phyloP scores from a whole-genome alignment of 2,888 invertebrate genomes.

The Leptopilina drosophilae region DNA sequence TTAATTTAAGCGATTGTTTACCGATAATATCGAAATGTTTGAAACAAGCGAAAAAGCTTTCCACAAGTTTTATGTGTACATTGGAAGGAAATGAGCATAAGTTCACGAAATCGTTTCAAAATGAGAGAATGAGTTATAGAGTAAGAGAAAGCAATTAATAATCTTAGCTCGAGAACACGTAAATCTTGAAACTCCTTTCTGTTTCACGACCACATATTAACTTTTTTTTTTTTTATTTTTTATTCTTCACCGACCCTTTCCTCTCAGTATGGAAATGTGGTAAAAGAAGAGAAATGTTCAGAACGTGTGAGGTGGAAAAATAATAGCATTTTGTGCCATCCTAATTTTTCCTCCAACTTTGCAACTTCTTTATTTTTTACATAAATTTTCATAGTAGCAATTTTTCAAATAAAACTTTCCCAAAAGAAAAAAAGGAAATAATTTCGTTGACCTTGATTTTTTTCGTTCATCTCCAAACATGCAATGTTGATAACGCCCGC shows the following conservation, averaged over 20 bases:
- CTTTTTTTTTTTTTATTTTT: background rate
- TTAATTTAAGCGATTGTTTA: no score
- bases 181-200: conserved; percentile 3
- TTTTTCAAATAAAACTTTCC: conserved; percentile 15
- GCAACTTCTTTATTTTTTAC: conserved; percentile 5
- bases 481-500: conserved; percentile 44
- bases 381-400: conserved; percentile 13
- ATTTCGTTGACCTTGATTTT: background rate
- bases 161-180: background rate
- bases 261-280: conserved; percentile 20
- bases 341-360: conserved; percentile 6
- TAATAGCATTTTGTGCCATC: conserved; percentile 20
- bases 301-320: conserved; percentile 20
- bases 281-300: conserved; percentile 18
- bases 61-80: background rate
- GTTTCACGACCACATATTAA: conserved; percentile 10
- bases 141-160: no score
- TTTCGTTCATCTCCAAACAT: background rate
- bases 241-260: background rate
- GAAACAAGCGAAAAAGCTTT: background rate
- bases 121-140: no score
- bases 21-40: no score
- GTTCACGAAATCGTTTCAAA: no score
- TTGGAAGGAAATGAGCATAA: background rate
- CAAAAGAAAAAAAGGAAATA: background rate